Evolutionary conservation across 1,140 invertebrate genomes (phyloP), one percentile per base, ranked within the genome.

Genomic region (Melanaphis sacchari): DNA sequence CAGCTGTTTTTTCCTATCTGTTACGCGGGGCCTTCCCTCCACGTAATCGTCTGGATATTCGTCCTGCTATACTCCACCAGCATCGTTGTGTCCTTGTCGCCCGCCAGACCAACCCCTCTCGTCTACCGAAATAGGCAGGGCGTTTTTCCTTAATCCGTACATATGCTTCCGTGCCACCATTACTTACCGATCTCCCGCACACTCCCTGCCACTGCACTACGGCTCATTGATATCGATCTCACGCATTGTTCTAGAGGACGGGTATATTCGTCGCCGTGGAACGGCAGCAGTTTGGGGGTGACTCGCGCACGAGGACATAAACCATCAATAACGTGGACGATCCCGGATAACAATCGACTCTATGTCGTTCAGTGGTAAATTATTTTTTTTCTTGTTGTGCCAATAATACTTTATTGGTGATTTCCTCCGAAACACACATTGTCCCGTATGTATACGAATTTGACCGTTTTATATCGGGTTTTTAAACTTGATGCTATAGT

Each of bases 101-200:
- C 38, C n/a, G 24, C 43, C 21, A 1, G 7, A 9, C 21, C 59
- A 36, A 22, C 90, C 31, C 41, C 41, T 31, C 84, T 38, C 22
- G n/a, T 38, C 84, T 41, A 9, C 41, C 49, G 36, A 31, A 54
- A 85, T 81, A 0, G 81, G 46, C 59, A 46, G 91, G 46, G 81
- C 76, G 91, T 85, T 93, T 84, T 85, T 52, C 91, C 81, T 93
- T 93, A 85, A 93, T 93, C 91, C 76, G 81, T 93, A 93, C 91
- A 93, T 93, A 93, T 93, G 91, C 91, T 93, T 49, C 76, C 24
- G 46, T 54, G 76, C 91, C 46, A 84, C 66, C 81, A 84, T 84
- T 82, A 66, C 66, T 87, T 87, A 46, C 85, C 43, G 43, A 46
- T 87, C 85, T 43, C 24, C 87, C 85, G 46, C 18, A 18, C 87